Percentiles rank a stretch among this genome's conserved stretches.
Evolutionary conservation across 37 sponge, comb jelly and placozoan genomes (phyloP).

Genomic region (Aphrocallistes beatrix): DNA sequence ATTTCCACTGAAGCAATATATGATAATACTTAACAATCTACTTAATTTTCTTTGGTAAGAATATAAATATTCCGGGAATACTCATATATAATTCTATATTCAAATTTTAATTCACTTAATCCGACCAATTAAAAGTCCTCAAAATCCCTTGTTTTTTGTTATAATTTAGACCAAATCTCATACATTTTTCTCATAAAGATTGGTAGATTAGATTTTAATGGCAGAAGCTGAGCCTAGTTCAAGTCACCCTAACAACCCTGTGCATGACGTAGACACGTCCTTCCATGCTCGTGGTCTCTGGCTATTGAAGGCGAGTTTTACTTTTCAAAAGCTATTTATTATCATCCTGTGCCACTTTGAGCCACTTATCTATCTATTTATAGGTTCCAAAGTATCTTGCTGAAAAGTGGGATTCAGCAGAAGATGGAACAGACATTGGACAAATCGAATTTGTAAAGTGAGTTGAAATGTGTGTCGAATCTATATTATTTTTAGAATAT

Average conservation of each 20-base stretch:
- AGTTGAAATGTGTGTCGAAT: background rate
- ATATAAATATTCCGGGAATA: too few relatives aligned
- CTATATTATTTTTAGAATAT: background rate
- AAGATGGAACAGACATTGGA: background rate
- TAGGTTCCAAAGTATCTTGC: background rate
- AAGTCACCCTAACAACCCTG: background rate
- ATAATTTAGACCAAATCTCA: too few relatives aligned
- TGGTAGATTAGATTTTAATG: too few relatives aligned
- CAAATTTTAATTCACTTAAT: too few relatives aligned
- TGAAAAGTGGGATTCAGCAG: background rate
- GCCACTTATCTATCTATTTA: background rate
- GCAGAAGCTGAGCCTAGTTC: too few relatives aligned
- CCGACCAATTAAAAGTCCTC: too few relatives aligned
- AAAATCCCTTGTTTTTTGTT: too few relatives aligned
- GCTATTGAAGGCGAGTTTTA: background rate
- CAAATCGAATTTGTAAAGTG: background rate
- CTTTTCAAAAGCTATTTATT: background rate
- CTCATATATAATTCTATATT: too few relatives aligned
- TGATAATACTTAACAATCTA: too few relatives aligned
- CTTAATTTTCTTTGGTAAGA: too few relatives aligned
- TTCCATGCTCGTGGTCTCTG: background rate
- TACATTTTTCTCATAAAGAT: too few relatives aligned
- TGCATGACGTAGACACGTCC: background rate
- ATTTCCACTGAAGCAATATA: too few relatives aligned
- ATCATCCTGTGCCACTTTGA: background rate